Conservation (phyloP, 2,113 vertebrate genomes). For the Nycticryphes semicollaris region DNA sequence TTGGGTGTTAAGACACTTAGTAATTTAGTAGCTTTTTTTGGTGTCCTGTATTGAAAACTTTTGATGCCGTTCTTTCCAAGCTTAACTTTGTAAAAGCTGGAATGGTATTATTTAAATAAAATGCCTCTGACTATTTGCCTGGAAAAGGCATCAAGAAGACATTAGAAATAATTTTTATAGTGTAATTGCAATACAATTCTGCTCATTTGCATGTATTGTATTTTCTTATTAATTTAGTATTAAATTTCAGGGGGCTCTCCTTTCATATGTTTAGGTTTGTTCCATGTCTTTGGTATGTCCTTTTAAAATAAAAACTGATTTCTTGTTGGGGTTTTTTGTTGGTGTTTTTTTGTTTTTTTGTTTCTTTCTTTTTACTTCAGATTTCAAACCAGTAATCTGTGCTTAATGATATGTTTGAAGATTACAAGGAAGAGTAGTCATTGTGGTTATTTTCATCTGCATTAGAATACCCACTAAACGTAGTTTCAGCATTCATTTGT, state of each 20-base stretch:
- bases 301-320: not conserved
- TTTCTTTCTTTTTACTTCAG: not conserved
- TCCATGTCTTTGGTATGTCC: not conserved
- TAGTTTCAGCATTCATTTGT: not conserved
- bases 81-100: not conserved
- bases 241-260: fast-evolving
- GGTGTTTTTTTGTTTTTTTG: no score
- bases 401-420: conserved; percentile 12
- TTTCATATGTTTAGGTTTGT: not conserved
- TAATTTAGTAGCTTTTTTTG: not conserved
- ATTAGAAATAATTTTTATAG: not conserved
- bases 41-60: not conserved
- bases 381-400: not conserved
- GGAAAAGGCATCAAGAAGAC: not conserved
- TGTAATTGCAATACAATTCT: not conserved
- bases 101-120: not conserved
- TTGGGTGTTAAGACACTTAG: not conserved
- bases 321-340: not conserved
- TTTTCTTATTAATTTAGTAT: not conserved
- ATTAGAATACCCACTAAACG: not conserved
- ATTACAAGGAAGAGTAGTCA: not conserved
- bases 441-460: not conserved
- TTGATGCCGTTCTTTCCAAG: not conserved
- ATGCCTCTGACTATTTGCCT: not conserved
- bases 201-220: not conserved